Percentiles rank a stretch among this genome's conserved stretches.
Conservation (phyloP, 2,797 vertebrate genomes). For the Sebastes itinus region DNA sequence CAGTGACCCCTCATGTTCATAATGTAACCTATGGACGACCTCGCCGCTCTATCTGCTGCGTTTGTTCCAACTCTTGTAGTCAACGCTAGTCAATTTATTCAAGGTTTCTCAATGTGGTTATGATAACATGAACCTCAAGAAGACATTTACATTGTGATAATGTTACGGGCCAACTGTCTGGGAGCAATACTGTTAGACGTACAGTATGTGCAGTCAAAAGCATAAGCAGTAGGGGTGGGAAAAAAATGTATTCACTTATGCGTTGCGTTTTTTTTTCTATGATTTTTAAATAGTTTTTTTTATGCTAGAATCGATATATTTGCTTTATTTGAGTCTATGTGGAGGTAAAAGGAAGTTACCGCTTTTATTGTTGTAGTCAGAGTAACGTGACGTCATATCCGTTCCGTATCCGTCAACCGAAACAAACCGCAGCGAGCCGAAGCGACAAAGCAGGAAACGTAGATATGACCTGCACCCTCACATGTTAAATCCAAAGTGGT, state of each 20-base stretch:
- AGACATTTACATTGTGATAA: conserved; percentile 38
- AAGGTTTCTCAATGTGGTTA: conserved; percentile 28
- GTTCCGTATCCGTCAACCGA: no score
- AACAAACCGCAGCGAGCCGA: accelerated
- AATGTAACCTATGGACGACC: conserved; percentile 31
- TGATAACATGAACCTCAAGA: conserved; percentile 13
- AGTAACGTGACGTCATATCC: no score
- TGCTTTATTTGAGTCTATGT: accelerated
- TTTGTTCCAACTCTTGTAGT: conserved; percentile 5
- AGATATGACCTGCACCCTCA: no score
- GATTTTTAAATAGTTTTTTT: no score
- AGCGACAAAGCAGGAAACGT: accelerated
- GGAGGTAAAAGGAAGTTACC: no score
- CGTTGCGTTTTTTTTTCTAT: no score
- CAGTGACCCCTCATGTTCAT: conserved; percentile 49
- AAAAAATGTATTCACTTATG: no score
- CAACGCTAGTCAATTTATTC: conserved; percentile 23
- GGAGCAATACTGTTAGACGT: not conserved
- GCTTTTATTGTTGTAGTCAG: no score
- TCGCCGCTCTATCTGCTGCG: conserved; percentile 2
- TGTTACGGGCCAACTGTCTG: conserved; percentile 29
- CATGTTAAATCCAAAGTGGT: accelerated
- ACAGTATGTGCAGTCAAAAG: not conserved
- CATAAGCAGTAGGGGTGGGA: not conserved
- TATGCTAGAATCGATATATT: no score